A percentile compares a stretch with the other conserved stretches of the same genome.
These are phyloP conservation scores for Psephotus haematonotus DNA, from an alignment of 2,113 vertebrate genomes.

Conservation along the genomic window DNA sequence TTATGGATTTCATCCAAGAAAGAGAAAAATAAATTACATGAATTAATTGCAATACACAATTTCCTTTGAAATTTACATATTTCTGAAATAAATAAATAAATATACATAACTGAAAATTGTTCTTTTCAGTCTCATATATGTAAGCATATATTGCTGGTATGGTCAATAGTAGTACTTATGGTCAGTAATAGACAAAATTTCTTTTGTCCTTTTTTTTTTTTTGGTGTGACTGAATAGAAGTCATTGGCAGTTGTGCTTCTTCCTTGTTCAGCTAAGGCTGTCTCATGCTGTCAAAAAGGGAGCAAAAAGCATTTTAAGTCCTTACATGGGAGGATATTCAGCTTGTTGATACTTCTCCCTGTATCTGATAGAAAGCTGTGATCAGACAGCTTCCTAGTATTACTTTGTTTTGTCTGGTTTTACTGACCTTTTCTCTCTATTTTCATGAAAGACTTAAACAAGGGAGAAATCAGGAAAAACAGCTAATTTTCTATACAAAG, in stretches of 20 bases:
- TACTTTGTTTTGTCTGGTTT: neutral
- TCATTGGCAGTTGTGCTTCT: neutral
- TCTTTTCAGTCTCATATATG: neutral
- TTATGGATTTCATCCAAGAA: neutral
- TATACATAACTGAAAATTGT: neutral
- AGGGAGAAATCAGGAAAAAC: neutral
- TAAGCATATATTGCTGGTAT: neutral
- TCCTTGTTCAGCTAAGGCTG: neutral
- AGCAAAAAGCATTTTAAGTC: neutral
- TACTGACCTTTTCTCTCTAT: neutral
- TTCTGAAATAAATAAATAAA: neutral
- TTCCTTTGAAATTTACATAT: neutral
- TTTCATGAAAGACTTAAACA: neutral
- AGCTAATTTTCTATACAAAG: neutral
- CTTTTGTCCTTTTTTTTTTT: neutral
- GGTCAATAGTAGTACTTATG: neutral
- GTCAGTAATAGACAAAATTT: neutral
- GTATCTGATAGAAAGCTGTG: neutral
- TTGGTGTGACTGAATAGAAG: neutral
- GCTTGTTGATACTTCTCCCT: neutral
- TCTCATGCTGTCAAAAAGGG: neutral
- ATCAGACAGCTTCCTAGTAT: neutral
- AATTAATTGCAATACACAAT: neutral
- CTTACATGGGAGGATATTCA: neutral
- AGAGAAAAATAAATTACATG: neutral